Evolutionary conservation across 2,797 vertebrate genomes (phyloP), one percentile per base, ranked within the genome.

Genomic region (Myiotriccus ornatus): DNA sequence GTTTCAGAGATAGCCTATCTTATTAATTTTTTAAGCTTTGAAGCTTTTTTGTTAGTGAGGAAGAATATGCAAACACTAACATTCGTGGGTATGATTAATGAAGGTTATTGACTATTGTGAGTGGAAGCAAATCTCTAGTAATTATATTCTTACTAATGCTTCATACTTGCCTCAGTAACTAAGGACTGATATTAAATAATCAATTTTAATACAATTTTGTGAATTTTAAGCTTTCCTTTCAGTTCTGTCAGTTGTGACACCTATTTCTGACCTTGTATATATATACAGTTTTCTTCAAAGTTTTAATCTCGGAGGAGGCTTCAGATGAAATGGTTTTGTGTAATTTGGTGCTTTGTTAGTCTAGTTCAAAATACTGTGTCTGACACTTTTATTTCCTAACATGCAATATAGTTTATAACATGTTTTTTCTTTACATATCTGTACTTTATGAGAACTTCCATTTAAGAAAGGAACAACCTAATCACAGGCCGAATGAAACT

Each of bases 391-490:
- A 44, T 69, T 83, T 86, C 37, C 76, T 65, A 62, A 41, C 3
- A 41, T 46, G 6, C 11, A 53, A 2, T 32, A 23, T 7, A 44
- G 22, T 65, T 71, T 41, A 49, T 64, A 41, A 23, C 0, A 0
- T 24, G 1, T 3, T 56, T 80, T 87, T 85, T 21, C 16, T 32
- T 25, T 57, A 18, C 41, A 11, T 73, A 16, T 43, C 35, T 67
- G 27, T 53, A 50, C 11, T 90, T 88, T 69, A 43, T 10, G 37
- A 83, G n/a, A 65, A 17, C 10, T 37, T 88, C 24, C 7, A 10
- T 80, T 76, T 77, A 80, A 80, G 80, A 43, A 60, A 47, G 34
- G 27, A 57, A 14, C 28, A 65, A 7, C 8, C 35, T 90, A 57
- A 67, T 69, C 39, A 71, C 5, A 34, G 21, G 27, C n/a, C 3